phyloP scores from a whole-genome alignment of 1,140 invertebrate genomes.

The Stenopsyche tienmushanensis region DNA sequence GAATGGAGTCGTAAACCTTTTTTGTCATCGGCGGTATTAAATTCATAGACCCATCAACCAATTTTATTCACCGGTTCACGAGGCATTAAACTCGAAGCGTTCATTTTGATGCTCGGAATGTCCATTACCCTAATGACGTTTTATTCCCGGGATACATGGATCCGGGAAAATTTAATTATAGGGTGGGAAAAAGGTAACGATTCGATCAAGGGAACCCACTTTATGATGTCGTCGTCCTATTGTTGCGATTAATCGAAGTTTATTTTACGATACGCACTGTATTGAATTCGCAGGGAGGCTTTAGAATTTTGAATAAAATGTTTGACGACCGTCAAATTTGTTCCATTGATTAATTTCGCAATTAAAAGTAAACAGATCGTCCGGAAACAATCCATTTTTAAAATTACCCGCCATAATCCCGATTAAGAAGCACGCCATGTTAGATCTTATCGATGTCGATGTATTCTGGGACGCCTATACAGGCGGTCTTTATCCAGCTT shows the following conservation, averaged over 20 bases:
- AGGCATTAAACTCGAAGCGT: conserved; percentile 14
- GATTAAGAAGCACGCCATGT: too few species aligned
- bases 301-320: too few species aligned
- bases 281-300: too few species aligned
- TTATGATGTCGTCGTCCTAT: conserved; percentile 4
- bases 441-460: too few species aligned
- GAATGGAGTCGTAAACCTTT: conserved; percentile 11
- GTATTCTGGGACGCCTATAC: conserved; percentile 5
- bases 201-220: conserved; percentile 7
- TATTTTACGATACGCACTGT: too few species aligned
- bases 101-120: conserved; percentile 5
- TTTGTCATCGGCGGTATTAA: conserved; percentile 3
- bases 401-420: too few species aligned
- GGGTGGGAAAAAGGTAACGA: conserved; percentile 5
- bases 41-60: conserved; percentile 1
- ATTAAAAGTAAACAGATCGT: too few species aligned
- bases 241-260: neutral
- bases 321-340: too few species aligned
- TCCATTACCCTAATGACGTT: conserved; percentile 28
- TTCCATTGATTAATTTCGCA: too few species aligned
- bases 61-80: conserved; percentile 18
- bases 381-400: too few species aligned
- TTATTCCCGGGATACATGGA: conserved; percentile 20
- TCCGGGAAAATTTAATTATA: conserved; percentile 18
- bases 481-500: conserved; percentile 14